These are phyloP conservation scores for Oreochromis tanganicae DNA, from an alignment of 2,113 vertebrate species.

Conservation along the genomic window DNA sequence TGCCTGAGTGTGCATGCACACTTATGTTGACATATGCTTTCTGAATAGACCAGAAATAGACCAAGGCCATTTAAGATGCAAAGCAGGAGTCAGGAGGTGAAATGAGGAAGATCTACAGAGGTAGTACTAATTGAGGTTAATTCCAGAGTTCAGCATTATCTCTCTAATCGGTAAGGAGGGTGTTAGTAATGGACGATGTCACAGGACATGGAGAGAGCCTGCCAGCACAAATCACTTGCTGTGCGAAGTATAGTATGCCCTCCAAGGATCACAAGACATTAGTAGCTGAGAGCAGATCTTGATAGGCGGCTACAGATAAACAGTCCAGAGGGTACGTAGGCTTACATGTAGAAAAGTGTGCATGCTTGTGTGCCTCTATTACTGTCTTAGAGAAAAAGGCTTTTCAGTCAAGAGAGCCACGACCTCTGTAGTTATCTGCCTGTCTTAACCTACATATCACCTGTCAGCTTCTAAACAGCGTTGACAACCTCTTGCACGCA, in stretches of 20 bases:
- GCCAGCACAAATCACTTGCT: conserved; percentile 47
- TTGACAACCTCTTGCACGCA: neutral
- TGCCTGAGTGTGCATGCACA: neutral
- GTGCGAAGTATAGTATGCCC: conserved; percentile 16
- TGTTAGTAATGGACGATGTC: conserved; percentile 60
- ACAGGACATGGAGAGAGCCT: conserved; percentile 66
- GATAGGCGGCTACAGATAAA: conserved; percentile 42
- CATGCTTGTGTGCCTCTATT: neutral
- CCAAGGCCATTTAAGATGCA: conserved; percentile 2
- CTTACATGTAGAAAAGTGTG: neutral
- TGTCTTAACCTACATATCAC: conserved; percentile 5
- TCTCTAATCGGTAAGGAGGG: conserved; percentile 37
- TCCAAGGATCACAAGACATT: conserved; percentile 72
- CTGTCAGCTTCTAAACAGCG: conserved; percentile 9
- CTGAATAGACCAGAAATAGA: conserved; percentile 7
- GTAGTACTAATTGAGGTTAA: conserved; percentile 81
- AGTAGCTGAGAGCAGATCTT: conserved; percentile 46
- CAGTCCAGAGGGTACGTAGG: neutral
- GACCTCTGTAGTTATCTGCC: neutral
- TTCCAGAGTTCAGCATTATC: conserved; percentile 57
- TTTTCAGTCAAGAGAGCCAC: conserved; percentile 11
- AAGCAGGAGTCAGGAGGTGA: conserved; percentile 32
- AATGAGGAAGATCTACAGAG: conserved; percentile 44
- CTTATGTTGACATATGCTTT: neutral
- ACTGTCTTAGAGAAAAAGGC: neutral